Evolutionary conservation across 1,140 invertebrate genomes (phyloP), one percentile per base, ranked within the genome.

Genomic region (Hyles euphorbiae): DNA sequence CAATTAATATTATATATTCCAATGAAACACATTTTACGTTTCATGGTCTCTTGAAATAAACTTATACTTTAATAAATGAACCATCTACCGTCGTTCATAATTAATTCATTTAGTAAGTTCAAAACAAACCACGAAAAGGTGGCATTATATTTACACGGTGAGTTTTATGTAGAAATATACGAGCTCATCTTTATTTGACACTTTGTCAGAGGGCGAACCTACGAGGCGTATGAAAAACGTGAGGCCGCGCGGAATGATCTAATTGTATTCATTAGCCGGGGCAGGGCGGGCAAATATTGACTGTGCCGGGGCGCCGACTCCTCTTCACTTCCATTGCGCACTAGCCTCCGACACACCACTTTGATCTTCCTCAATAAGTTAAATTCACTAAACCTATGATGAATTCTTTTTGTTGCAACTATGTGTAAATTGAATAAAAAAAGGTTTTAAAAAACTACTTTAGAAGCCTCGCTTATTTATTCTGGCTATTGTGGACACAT

Each of bases 221-320:
- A 66, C 76, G 72, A 74, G 76, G 83, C 80, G 80, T 76, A 87
- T 82, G 83, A 85, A 83, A 83, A 84, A 80, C 78, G 82, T 77
- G 79, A 84, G 83, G 86, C 80, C 83, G 77, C 78, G 81, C 79
- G 83, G 83, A 88, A 88, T 87, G 86, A 88, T 88, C 83, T 88
- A 87, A 88, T 86, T 87, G 82, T 88, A 85, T 88, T 87, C 83
- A 88, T 88, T 88, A 87, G 83, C 78, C 71, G 71, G 82, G 78
- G 70, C 76, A 81, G 74, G 71, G 69, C 74, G 75, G 48, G 81
- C 83, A 87, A 87, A 88, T 87, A 87, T 88, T 87, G 79, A 84
- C 83, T 74, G 61, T 65, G 68, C 65, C 68, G 62, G 72, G 70
- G 61, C 61, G 69, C 65, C 62, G 10, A 75, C 73, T 70, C 68